Conservation (phyloP, 2,888 invertebrate species). For the Chouioia cunea region DNA sequence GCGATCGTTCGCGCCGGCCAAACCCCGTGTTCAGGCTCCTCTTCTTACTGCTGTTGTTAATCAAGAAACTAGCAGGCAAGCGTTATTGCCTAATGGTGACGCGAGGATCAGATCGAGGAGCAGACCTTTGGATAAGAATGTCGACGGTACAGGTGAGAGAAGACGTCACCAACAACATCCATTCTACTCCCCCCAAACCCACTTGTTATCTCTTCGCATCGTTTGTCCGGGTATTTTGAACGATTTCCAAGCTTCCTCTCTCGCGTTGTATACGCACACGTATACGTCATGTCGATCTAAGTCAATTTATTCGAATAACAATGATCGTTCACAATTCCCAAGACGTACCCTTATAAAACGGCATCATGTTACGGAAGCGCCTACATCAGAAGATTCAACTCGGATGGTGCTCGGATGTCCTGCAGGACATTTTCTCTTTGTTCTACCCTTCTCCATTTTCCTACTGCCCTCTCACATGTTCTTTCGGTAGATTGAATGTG, state of each 20-base stretch:
- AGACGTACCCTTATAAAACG: neutral
- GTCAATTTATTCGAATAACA: neutral
- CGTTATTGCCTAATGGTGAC: conserved; percentile 33
- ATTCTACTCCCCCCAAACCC: conserved; percentile 22
- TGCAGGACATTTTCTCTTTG: neutral
- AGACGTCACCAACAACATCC: conserved; percentile 24
- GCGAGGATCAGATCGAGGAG: neutral
- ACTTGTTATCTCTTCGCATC: conserved; percentile 37
- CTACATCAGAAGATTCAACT: conserved; percentile 12
- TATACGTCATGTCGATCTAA: conserved; percentile 1
- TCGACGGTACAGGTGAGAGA: conserved; percentile 42
- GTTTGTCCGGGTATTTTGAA: conserved; percentile 5
- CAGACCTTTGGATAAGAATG: conserved; percentile 23
- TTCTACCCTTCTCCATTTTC: too few relatives aligned
- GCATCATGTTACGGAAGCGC: conserved; percentile 19
- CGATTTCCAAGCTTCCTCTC: neutral
- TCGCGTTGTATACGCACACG: neutral
- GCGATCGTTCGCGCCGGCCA: conserved; percentile 60
- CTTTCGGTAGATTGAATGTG: conserved; percentile 4
- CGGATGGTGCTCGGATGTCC: conserved; percentile 10
- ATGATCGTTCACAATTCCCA: conserved; percentile 4
- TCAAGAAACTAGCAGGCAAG: neutral
- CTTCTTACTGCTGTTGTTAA: neutral
- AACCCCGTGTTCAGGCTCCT: conserved; percentile 33
- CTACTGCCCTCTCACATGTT: conserved; percentile 11